phyloP scores from a whole-genome alignment of 2,888 invertebrate genomes.

The Troilus luridus region DNA sequence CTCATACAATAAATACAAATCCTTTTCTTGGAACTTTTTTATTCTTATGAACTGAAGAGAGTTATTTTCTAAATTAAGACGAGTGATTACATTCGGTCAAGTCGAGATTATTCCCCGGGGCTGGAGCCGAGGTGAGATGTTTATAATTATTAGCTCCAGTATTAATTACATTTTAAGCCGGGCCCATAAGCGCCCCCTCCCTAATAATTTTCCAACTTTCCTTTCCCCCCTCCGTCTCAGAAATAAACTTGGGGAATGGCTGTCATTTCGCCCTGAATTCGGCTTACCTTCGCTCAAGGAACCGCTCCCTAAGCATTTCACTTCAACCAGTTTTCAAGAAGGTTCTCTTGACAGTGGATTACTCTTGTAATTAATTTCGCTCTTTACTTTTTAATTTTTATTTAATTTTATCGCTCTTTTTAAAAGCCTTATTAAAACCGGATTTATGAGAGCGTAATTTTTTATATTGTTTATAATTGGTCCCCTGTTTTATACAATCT shows the following conservation, averaged over 20 bases:
- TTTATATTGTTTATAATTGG: no score
- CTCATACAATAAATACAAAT: no score
- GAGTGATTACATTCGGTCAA: not conserved
- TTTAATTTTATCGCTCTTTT: not conserved
- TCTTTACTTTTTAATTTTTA: not conserved
- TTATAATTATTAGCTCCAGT: slow-evolving; percentile 47
- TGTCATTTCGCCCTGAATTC: slow-evolving; percentile 24
- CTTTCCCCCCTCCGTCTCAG: not conserved
- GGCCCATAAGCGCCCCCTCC: slow-evolving; percentile 5
- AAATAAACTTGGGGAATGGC: slow-evolving; percentile 42
- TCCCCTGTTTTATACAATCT: no score
- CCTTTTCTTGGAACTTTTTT: no score
- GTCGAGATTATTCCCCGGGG: not conserved
- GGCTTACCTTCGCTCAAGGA: slow-evolving; percentile 34
- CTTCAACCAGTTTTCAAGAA: slow-evolving; percentile 1
- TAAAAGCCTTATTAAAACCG: not conserved
- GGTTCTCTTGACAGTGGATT: slow-evolving; percentile 25
- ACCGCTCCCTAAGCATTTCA: slow-evolving; percentile 33
- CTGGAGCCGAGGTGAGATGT: slow-evolving; percentile 36
- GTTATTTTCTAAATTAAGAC: not conserved
- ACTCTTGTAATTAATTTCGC: not conserved
- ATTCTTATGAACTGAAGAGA: not conserved
- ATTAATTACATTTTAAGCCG: slow-evolving; percentile 54
- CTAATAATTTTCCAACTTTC: slow-evolving; percentile 52
- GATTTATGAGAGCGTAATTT: no score